Conservation (phyloP, 2,113 vertebrate species). For the Nannospalax galili region DNA sequence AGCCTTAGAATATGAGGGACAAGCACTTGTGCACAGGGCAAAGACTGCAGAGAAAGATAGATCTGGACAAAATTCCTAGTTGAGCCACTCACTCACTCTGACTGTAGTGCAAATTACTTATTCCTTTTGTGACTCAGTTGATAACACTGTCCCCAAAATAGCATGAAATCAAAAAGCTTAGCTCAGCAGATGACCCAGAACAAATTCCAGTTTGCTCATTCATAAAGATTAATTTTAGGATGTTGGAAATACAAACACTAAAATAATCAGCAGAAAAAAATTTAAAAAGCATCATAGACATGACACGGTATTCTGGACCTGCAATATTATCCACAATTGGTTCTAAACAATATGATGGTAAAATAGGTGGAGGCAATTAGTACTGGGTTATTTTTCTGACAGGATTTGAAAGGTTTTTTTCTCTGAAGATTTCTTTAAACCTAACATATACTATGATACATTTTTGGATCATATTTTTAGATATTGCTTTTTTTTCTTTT, state of each 20-base stretch:
- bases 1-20: neutral
- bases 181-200: neutral
- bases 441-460: neutral
- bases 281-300: neutral
- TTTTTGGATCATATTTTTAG: neutral
- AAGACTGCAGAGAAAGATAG: neutral
- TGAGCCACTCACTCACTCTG: neutral
- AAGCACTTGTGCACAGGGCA: neutral
- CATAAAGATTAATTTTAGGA: neutral
- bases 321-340: neutral
- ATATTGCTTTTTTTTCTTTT: neutral
- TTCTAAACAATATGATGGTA: neutral
- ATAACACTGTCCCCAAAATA: neutral
- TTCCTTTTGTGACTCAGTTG: neutral
- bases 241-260: neutral
- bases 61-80: neutral
- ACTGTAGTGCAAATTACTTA: neutral
- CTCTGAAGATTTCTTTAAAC: neutral
- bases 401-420: neutral
- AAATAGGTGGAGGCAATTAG: neutral
- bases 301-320: neutral
- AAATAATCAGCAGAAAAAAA: neutral
- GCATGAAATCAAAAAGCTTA: neutral
- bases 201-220: neutral
- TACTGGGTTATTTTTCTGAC: neutral